These are phyloP conservation scores for Sialia sialis DNA, from an alignment of 2,113 vertebrate genomes.

Conservation along the genomic window DNA sequence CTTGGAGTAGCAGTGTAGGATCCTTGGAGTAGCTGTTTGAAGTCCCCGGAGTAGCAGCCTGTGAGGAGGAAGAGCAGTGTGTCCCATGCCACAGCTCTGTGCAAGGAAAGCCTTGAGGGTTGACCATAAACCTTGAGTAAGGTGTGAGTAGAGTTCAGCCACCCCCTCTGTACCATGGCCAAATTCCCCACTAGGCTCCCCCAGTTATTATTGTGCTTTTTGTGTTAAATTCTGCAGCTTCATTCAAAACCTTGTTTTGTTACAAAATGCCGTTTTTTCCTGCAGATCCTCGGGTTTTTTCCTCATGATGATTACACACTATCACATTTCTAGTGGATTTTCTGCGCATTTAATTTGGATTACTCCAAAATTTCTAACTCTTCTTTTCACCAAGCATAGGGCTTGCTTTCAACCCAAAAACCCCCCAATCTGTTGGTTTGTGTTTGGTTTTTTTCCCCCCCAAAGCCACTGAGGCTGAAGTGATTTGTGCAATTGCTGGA, in stretches of 20 bases:
- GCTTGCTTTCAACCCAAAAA: not conserved
- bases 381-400: not conserved
- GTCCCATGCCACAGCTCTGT: fast-evolving
- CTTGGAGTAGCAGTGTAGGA: not conserved
- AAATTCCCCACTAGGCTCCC: too few species aligned
- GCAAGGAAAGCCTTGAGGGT: not conserved
- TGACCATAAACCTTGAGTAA: not conserved
- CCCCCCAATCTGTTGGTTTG: not conserved
- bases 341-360: fast-evolving
- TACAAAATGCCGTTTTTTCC: not conserved
- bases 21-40: not conserved
- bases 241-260: not conserved
- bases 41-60: not conserved
- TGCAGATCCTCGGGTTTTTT: not conserved
- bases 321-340: fast-evolving
- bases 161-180: not conserved
- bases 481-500: not conserved
- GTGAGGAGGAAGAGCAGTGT: not conserved
- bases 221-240: not conserved
- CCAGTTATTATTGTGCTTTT: fast-evolving
- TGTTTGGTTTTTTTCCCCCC: not conserved
- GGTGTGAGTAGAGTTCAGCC: not conserved
- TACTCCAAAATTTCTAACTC: not conserved
- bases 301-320: fast-evolving
- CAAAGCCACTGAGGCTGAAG: not conserved